Conservation (phyloP, 2,797 vertebrate species). For the Prionace glauca region DNA sequence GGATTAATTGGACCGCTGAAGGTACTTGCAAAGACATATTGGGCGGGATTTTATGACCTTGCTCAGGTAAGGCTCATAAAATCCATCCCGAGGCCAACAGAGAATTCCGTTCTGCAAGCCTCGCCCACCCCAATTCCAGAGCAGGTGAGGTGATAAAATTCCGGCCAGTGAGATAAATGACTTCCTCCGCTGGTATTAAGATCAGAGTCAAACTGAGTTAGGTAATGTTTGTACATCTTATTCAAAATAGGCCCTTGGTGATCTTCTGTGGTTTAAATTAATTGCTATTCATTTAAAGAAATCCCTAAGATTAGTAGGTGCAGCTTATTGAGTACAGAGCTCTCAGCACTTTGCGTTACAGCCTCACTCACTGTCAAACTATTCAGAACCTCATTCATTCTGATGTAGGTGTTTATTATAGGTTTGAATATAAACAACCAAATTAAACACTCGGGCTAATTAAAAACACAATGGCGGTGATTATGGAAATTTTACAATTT, state of each 20-base stretch:
- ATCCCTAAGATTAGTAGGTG: not conserved
- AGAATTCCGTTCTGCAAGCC: too few species aligned
- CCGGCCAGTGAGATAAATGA: too few species aligned
- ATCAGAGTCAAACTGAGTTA: not conserved
- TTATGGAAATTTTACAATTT: not conserved
- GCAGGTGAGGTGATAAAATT: too few species aligned
- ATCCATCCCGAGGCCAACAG: too few species aligned
- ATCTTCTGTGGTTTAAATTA: not conserved
- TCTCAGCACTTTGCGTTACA: not conserved
- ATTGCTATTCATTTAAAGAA: not conserved
- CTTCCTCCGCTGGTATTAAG: not conserved
- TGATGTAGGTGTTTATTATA: not conserved
- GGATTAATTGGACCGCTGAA: not conserved
- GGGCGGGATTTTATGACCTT: too few species aligned
- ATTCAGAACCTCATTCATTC: not conserved
- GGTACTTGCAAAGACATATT: not conserved
- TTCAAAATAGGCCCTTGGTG: not conserved
- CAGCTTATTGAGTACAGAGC: not conserved
- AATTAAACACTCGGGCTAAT: conserved; percentile 3
- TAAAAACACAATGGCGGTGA: not conserved
- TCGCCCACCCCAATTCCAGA: too few species aligned
- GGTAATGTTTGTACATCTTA: not conserved
- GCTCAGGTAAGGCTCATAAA: too few species aligned
- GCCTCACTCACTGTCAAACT: not conserved
- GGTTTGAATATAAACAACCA: not conserved